A percentile compares a stretch with the other conserved stretches of the same genome.
Evolutionary conservation across 1,140 invertebrate genomes (phyloP).

Genomic region (Drosophila sp.): DNA sequence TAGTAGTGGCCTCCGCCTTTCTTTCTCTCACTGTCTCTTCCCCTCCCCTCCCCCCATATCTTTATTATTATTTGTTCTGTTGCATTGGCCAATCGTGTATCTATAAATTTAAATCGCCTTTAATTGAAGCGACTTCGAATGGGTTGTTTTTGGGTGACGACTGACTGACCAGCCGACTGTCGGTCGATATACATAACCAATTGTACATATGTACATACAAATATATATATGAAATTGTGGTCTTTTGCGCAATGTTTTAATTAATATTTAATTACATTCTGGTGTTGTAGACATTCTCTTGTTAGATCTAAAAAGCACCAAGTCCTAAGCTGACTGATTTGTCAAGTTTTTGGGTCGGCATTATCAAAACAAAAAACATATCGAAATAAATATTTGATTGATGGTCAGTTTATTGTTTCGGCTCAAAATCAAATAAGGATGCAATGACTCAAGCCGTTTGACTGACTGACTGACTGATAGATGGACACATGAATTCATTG

Average conservation of each 20-base stretch:
- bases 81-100: constrained; percentile 22
- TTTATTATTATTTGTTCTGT: constrained; percentile 19
- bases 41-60: background rate
- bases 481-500: constrained; percentile 60
- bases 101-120: constrained; percentile 79
- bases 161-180: background rate
- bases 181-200: background rate
- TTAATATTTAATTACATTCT: constrained; percentile 57
- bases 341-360: constrained; percentile 49
- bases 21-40: constrained; percentile 13
- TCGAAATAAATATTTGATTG: constrained; percentile 53
- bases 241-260: constrained; percentile 50
- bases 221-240: constrained; percentile 9
- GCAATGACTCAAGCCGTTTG: constrained; percentile 45
- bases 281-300: constrained; percentile 29
- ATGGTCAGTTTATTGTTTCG: constrained; percentile 58
- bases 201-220: background rate
- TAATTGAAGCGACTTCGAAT: constrained; percentile 64
- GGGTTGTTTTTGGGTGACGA: constrained; percentile 61
- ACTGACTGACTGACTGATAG: constrained; percentile 47
- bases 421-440: constrained; percentile 34
- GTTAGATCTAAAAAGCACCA: constrained; percentile 4
- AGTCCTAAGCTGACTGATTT: constrained; percentile 59
- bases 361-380: constrained; percentile 60
- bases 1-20: constrained; percentile 46